phyloP scores from a whole-genome alignment of 2,888 invertebrate genomes.

The Lordiphosa andalusiaca region DNA sequence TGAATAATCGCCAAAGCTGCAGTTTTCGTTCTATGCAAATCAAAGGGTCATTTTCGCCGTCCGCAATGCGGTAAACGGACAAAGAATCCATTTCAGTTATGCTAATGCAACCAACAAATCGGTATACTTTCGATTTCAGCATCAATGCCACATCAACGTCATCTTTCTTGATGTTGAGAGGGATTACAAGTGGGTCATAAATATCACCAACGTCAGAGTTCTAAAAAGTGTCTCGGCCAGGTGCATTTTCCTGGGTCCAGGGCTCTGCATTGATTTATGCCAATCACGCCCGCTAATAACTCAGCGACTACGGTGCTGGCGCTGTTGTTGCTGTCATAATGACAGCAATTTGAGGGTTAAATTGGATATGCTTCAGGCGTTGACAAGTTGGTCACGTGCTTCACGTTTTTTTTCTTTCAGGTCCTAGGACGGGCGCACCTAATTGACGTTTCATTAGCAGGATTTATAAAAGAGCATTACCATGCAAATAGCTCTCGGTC shows the following conservation, averaged over 20 bases:
- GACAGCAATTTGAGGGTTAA: conserved; percentile 76
- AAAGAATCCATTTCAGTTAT: conserved; percentile 42
- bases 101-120: conserved; percentile 56
- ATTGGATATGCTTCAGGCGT: conserved; percentile 70
- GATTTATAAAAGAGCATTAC: conserved; percentile 52
- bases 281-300: conserved; percentile 76
- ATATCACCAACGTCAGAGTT: conserved; percentile 22
- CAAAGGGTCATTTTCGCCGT: conserved; percentile 29
- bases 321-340: conserved; percentile 62
- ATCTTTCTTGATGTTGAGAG: conserved; percentile 51
- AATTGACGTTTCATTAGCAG: conserved; percentile 73
- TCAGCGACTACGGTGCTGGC: conserved; percentile 46
- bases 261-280: conserved; percentile 72
- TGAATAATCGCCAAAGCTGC: conserved; percentile 6
- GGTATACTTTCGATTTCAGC: conserved; percentile 61
- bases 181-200: conserved; percentile 34
- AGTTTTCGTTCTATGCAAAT: conserved; percentile 49
- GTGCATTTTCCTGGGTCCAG: conserved; percentile 35
- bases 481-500: conserved; percentile 43
- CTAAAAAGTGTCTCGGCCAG: conserved; percentile 34
- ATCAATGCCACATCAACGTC: conserved; percentile 60
- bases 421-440: conserved; percentile 55
- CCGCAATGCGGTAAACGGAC: conserved; percentile 56
- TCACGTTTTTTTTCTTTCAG: conserved; percentile 17
- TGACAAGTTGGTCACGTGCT: conserved; percentile 75